Percentiles rank a stretch among this genome's conserved stretches.
These are phyloP conservation scores for Orthosia gracilis DNA, from an alignment of 2,888 invertebrate species.

Conservation along the genomic window DNA sequence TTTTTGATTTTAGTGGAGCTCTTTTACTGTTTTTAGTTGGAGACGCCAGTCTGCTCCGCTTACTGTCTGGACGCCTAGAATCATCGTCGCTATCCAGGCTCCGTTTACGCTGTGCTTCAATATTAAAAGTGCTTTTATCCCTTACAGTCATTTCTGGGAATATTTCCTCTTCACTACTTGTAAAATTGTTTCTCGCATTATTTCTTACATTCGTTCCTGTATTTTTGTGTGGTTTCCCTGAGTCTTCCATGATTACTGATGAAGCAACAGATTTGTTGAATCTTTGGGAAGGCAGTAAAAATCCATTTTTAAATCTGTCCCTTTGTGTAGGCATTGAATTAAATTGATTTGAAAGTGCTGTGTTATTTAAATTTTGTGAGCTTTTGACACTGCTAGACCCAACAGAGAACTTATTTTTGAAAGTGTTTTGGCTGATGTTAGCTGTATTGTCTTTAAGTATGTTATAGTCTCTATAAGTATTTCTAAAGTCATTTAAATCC, in stretches of 20 bases:
- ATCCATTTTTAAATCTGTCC: slow-evolving; percentile 79
- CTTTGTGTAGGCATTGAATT: slow-evolving; percentile 67
- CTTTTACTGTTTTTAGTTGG: slow-evolving; percentile 61
- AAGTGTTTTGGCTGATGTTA: slow-evolving; percentile 71
- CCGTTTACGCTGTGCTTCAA: slow-evolving; percentile 66
- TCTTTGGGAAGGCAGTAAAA: slow-evolving; percentile 80
- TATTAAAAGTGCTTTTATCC: slow-evolving; percentile 58
- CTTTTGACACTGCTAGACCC: slow-evolving; percentile 49
- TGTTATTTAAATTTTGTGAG: slow-evolving; percentile 35
- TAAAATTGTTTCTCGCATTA: slow-evolving; percentile 30
- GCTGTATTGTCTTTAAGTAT: slow-evolving; percentile 69
- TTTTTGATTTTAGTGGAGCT: slow-evolving; percentile 44
- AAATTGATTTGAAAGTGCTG: slow-evolving; percentile 56
- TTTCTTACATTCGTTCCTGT: slow-evolving; percentile 30
- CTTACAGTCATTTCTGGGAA: slow-evolving; percentile 67
- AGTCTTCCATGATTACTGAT: slow-evolving; percentile 69
- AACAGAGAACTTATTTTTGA: slow-evolving; percentile 69
- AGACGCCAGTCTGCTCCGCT: slow-evolving; percentile 70
- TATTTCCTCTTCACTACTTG: slow-evolving; percentile 74
- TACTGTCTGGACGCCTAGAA: slow-evolving; percentile 65
- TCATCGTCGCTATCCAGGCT: slow-evolving; percentile 67
- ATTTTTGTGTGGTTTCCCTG: slow-evolving; percentile 46
- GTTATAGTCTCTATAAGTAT: slow-evolving; percentile 31
- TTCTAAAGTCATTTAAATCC: slow-evolving; percentile 43
- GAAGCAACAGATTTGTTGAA: slow-evolving; percentile 75